Percentiles rank a stretch among this genome's conserved stretches.
phyloP scores from a whole-genome alignment of 2,888 invertebrate genomes.

The Sisyra terminalis region DNA sequence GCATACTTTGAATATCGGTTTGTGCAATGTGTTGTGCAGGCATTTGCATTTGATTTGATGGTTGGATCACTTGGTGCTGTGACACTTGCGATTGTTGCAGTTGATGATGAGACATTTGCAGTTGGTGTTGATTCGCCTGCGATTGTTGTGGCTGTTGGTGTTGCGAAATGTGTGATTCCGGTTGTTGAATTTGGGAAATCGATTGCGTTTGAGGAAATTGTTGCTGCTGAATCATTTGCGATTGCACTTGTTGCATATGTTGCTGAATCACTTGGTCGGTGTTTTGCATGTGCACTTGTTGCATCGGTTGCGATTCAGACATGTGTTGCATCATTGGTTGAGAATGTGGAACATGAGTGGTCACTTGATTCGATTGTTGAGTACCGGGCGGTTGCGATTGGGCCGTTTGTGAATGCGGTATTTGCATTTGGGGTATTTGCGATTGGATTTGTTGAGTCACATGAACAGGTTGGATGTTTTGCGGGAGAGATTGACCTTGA shows the following conservation, averaged over 20 bases:
- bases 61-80: conserved; percentile 10
- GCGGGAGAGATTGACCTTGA: not conserved
- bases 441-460: conserved; percentile 20
- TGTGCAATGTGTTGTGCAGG: conserved; percentile 18
- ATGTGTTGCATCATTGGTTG: conserved; percentile 6
- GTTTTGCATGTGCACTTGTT: conserved; percentile 12
- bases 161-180: conserved; percentile 9
- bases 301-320: conserved; percentile 9
- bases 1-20: conserved; percentile 1
- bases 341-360: conserved; percentile 1
- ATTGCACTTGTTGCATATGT: conserved; percentile 9
- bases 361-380: too few species aligned
- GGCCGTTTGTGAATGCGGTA: too few species aligned
- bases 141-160: conserved; percentile 15
- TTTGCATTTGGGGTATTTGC: conserved; percentile 2
- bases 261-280: conserved; percentile 1
- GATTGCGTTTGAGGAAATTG: conserved; percentile 12
- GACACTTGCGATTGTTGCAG: conserved; percentile 15
- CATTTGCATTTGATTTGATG: conserved; percentile 13
- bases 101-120: conserved; percentile 13
- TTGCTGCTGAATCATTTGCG: conserved; percentile 11
- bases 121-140: conserved; percentile 12
- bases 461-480: conserved; percentile 6
- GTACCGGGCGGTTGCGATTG: conserved; percentile 4
- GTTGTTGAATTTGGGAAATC: conserved; percentile 9